A percentile compares a stretch with the other conserved stretches of the same genome.
Conservation (phyloP, 30 jellyfish, hydroid and myxozoan genomes). For the Clytia hemisphaerica region DNA sequence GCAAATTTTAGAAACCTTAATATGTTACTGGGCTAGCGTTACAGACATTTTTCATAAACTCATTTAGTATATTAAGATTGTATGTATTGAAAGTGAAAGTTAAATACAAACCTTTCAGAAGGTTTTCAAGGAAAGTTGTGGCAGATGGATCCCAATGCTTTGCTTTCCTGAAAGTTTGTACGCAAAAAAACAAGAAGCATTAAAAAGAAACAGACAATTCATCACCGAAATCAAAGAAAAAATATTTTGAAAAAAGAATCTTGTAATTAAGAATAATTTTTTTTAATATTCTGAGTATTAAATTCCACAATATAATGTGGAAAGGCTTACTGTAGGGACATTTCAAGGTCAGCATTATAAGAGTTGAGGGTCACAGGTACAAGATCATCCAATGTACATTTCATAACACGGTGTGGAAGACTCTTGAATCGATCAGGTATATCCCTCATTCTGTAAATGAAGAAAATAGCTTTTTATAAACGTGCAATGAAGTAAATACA, state of each 20-base stretch:
- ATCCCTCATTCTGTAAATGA: slow-evolving; percentile 34
- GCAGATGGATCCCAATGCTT: slow-evolving; percentile 29
- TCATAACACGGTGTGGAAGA: slow-evolving; percentile 57
- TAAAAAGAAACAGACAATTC: background rate
- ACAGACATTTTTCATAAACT: too few species aligned
- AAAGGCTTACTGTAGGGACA: slow-evolving; percentile 34
- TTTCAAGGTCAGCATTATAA: background rate
- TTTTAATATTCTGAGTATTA: background rate
- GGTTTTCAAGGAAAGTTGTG: background rate
- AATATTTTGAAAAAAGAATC: background rate
- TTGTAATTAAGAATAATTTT: background rate
- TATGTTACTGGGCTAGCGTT: too few species aligned
- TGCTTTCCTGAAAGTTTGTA: slow-evolving; percentile 3
- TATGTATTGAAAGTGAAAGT: too few species aligned
- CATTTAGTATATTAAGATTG: background rate
- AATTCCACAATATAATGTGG: background rate
- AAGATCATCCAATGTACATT: slow-evolving; percentile 41
- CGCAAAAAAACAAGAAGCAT: background rate
- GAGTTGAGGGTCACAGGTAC: slow-evolving; percentile 41
- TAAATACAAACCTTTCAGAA: slow-evolving; percentile 14
- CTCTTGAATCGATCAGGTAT: slow-evolving; percentile 20
- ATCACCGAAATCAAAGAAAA: background rate
- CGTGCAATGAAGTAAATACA: too few species aligned
- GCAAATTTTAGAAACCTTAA: too few species aligned
- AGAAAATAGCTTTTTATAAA: too few species aligned